Evolutionary conservation across 2,113 vertebrate species (phyloP), one percentile per base, ranked within the genome.

Genomic region (Morphnarchus princeps): DNA sequence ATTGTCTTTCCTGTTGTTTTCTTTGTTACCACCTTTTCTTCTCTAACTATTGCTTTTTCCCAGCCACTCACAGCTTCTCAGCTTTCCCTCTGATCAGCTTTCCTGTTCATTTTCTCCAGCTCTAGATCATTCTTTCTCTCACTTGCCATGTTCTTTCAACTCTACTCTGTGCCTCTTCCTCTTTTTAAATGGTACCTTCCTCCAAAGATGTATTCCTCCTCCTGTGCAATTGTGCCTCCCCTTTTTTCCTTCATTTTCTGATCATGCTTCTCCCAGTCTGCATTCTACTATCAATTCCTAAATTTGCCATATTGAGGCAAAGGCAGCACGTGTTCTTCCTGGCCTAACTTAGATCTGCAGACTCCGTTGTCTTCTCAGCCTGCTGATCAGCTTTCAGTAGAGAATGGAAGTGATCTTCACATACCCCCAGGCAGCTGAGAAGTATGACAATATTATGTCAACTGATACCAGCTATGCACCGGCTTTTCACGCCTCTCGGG

Each of bases 51-150:
- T 84, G 69, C 38, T 92, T 91, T 66, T 84, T n/a, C 81, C 83
- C 32, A 98, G 93, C 67, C 36, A 26, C 82, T 61, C 82, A 86
- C 72, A 93, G 87, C 67, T 92, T 97, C 96, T 72, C 96, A 70
- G 26, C 87, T 89, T 97, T 96, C 45, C 87, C 94, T 54, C 52
- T 54, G 52, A 31, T 54, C 28, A 54, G 52, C 54, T 79, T 98
- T 91, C 94, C 95, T 43, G 29, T 97, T 54, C 92, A 95, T 57
- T 18, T 97, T 74, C 71, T 93, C 55, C 81, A 90, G 11, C 26
- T 96, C 63, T 96, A 80, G 86, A 69, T 40, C 58, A 55, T 29
- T 78, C 43, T 83, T n/a, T 90, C 72, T 89, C 42, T 86, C 52
- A 65, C 29, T 50, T 73, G 72, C 34, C 54, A 62, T 2, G 8